Conservation (phyloP, 1,140 invertebrate species). For the Drosophila rufa region DNA sequence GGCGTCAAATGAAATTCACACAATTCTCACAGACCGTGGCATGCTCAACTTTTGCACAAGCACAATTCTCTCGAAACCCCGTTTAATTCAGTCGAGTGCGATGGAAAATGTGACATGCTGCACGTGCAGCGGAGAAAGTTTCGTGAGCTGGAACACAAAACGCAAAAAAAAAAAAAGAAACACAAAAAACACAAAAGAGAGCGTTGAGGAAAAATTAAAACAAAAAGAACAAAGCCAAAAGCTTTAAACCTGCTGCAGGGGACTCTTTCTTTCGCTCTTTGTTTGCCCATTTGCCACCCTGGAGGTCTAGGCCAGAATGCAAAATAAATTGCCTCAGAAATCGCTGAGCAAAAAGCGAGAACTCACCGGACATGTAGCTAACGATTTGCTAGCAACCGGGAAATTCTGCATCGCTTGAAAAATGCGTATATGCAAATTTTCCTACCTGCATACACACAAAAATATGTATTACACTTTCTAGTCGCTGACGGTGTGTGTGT, state of each 20-base stretch:
- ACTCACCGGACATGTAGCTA: constrained; percentile 65
- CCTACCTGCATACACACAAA: constrained; percentile 31
- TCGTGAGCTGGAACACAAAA: constrained; percentile 16
- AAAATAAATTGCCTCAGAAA: constrained; percentile 70
- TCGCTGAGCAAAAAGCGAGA: constrained; percentile 32
- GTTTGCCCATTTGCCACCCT: neutral
- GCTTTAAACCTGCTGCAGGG: constrained; percentile 26
- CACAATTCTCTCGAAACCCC: constrained; percentile 21
- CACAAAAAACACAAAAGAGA: neutral
- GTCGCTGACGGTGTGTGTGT: constrained; percentile 5
- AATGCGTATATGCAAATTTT: constrained; percentile 79
- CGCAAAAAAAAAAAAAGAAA: constrained; percentile 2
- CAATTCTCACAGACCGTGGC: constrained; percentile 58
- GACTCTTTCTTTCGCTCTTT: constrained; percentile 5
- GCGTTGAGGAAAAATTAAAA: neutral
- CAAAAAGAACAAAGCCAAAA: constrained; percentile 1
- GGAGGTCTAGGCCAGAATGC: constrained; percentile 53
- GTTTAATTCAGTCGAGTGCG: constrained; percentile 45
- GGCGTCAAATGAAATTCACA: constrained; percentile 74
- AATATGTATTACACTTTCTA: constrained; percentile 53
- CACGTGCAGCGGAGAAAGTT: constrained; percentile 51
- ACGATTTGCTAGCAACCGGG: constrained; percentile 57
- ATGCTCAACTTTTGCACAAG: constrained; percentile 40
- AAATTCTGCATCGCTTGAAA: constrained; percentile 52
- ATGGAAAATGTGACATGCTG: constrained; percentile 45